Conservation (phyloP, 2,888 invertebrate genomes). For the Drosophila nigritarsus region DNA sequence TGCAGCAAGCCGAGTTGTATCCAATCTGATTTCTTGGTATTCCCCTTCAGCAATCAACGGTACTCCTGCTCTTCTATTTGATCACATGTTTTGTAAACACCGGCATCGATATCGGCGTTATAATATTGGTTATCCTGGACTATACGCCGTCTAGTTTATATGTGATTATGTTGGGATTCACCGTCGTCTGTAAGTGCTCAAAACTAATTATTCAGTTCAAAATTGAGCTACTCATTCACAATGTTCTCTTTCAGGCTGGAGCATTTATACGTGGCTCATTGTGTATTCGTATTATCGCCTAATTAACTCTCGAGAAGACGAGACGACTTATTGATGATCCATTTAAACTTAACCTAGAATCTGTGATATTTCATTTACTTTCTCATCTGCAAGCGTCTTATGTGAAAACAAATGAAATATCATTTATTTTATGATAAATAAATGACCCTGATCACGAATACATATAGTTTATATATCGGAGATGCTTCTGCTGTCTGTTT, state of each 20-base stretch:
- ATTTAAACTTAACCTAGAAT: neutral
- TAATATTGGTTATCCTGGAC: neutral
- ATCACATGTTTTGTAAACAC: constrained; percentile 56
- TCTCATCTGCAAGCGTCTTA: neutral
- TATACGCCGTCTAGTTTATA: accelerated
- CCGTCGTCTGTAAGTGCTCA: constrained; percentile 16
- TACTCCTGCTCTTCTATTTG: constrained; percentile 58
- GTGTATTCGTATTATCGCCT: constrained; percentile 49
- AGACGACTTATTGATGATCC: neutral
- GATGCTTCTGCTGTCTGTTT: too few species aligned
- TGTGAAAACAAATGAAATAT: neutral
- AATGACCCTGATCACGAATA: neutral
- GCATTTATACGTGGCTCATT: constrained; percentile 46
- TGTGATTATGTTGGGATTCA: accelerated
- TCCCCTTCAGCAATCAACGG: constrained; percentile 42
- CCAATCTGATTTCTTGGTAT: neutral
- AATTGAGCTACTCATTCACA: too few species aligned
- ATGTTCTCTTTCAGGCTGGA: constrained; percentile 20
- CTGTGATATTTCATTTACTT: constrained; percentile 3
- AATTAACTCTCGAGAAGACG: neutral
- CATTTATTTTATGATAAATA: neutral
- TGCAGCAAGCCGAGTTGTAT: neutral
- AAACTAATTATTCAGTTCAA: neutral
- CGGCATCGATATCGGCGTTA: neutral
- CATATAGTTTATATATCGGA: too few species aligned